Evolutionary conservation across 1,140 invertebrate species (phyloP).

Genomic region (Geopemphigus sp.): DNA sequence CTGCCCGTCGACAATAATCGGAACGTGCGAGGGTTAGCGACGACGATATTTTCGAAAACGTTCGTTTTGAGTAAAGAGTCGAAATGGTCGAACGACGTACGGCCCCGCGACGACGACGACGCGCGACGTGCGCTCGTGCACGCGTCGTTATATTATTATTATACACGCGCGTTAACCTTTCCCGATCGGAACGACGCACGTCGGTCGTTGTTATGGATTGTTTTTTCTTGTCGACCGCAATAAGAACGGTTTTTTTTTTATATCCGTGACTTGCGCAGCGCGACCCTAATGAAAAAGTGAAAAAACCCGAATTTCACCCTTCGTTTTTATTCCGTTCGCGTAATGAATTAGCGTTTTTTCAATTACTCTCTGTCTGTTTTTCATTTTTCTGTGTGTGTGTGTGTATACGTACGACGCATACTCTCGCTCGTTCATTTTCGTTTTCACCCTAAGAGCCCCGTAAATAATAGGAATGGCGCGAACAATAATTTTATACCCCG

Average conservation of each 20-base stretch:
- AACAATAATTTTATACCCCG: conserved; percentile 33
- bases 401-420: background rate
- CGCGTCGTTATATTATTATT: too few relatives aligned
- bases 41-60: too few relatives aligned
- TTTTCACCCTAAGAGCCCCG: conserved; percentile 25
- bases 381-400: too few relatives aligned
- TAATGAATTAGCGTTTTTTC: conserved; percentile 49
- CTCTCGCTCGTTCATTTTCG: background rate
- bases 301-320: conserved; percentile 21
- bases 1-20: too few relatives aligned
- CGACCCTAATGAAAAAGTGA: conserved; percentile 15
- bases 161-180: background rate
- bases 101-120: too few relatives aligned
- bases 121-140: too few relatives aligned
- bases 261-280: conserved; percentile 26
- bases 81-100: too few relatives aligned
- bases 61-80: too few relatives aligned
- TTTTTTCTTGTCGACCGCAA: conserved; percentile 23
- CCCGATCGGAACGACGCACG: background rate
- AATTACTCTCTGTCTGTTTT: conserved; percentile 45
- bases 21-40: too few relatives aligned
- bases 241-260: conserved; percentile 41
- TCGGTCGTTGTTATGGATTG: conserved; percentile 2
- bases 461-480: conserved; percentile 32
- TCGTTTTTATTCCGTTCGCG: conserved; percentile 32